These are phyloP conservation scores for Erpornis zantholeuca DNA, from an alignment of 2,113 vertebrate genomes.

Conservation along the genomic window DNA sequence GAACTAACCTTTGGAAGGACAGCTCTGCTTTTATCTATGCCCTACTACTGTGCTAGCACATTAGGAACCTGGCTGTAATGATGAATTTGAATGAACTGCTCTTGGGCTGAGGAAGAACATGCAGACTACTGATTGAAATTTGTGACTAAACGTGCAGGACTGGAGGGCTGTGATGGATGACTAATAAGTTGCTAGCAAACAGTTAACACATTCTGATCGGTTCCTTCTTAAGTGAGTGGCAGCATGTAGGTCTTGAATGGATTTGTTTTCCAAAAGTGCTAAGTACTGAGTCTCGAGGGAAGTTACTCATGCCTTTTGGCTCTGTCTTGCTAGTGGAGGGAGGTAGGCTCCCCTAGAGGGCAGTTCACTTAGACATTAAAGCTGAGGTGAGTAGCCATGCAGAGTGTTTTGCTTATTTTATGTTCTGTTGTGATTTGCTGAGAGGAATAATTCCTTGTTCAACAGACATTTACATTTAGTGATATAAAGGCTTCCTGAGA, in stretches of 20 bases:
- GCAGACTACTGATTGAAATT: background rate
- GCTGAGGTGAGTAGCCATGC: background rate
- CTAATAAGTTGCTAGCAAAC: background rate
- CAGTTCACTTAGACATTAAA: slow-evolving; percentile 13
- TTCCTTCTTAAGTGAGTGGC: slow-evolving; percentile 18
- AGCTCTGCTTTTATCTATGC: background rate
- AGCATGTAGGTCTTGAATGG: background rate
- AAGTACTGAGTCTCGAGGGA: background rate
- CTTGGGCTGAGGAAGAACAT: background rate
- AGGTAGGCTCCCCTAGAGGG: background rate
- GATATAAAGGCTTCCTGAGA: background rate
- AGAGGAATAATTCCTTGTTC: background rate
- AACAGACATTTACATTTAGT: background rate
- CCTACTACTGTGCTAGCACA: background rate
- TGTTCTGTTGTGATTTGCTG: slow-evolving; percentile 8
- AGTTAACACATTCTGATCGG: background rate
- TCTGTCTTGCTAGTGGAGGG: background rate
- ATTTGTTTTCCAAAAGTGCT: background rate
- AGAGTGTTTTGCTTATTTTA: background rate
- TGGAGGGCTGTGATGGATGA: background rate
- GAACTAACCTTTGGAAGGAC: background rate
- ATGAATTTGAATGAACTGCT: slow-evolving; percentile 26
- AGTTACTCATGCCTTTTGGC: slow-evolving; percentile 6
- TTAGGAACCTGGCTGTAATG: background rate
- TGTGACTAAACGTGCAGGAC: slow-evolving; percentile 2